Evolutionary conservation across 2,113 vertebrate genomes (phyloP), one percentile per base, ranked within the genome.

Genomic region (Acinonyx jubatus): DNA sequence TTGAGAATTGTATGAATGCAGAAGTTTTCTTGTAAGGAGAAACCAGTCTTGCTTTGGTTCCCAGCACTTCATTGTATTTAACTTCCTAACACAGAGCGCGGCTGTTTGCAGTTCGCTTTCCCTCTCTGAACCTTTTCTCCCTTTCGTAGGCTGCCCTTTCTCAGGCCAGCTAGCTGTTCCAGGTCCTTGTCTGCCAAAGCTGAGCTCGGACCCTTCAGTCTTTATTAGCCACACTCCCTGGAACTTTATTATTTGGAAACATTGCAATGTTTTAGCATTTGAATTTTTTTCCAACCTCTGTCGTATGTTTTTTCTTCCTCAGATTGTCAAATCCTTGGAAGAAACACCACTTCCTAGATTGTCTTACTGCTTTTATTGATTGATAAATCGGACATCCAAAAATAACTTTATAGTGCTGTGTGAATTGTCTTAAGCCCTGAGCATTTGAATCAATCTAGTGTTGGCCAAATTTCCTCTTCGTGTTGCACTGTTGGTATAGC

Each of bases 381-480:
- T 83, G 89, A 66, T 84, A 94, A 94, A 91, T 21, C 27, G 55
- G 6, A 4, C 97, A 21, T 87, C 45, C 89, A 80, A 83, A 84
- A 71, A 55, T 82, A 89, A n/a, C 29, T 45, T 92, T 55, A 61
- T 36, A 38, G 65, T 91, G 19, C 88, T 78, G 8, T 71, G 38
- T 89, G 85, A 94, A 91, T 74, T 96, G 91, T 74, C 21, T 74
- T 83, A 83, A 82, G 15, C 31, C 48, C 52, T 50, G 41, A 80
- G 29, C 36, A 50, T 93, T 14, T 71, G 78, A 78, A 41, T 76
- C 69, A 31, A 63, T 55, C 65, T 65, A n/a, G 50, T 61, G 38
- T 45, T 88, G 1, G 25, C 68, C 71, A 93, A 27, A 74, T 94
- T 94, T 94, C 81, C 78, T 65, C 45, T 93, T 96, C 4, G 0